These are phyloP conservation scores for Melanotaenia maccullochi DNA, from an alignment of 2,797 vertebrate genomes.

Conservation along the genomic window DNA sequence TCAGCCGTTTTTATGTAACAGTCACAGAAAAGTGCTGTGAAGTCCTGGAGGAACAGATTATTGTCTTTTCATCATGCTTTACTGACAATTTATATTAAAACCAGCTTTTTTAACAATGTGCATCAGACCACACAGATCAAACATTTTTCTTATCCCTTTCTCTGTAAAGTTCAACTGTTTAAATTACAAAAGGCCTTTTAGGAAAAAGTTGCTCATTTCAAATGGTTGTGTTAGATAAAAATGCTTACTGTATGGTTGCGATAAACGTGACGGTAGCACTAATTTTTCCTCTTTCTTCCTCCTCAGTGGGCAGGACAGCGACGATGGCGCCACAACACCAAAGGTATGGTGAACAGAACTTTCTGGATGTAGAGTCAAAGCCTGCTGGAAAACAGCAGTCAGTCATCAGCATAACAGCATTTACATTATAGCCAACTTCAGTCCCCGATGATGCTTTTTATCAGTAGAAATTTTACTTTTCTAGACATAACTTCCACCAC, in stretches of 20 bases:
- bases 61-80: too few species aligned
- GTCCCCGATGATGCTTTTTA: not conserved
- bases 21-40: too few species aligned
- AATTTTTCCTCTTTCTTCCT: not conserved
- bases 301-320: constrained; percentile 85
- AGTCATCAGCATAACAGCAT: constrained; percentile 13
- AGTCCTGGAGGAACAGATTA: too few species aligned
- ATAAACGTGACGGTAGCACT: not conserved
- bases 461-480: too few species aligned
- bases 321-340: constrained; percentile 79
- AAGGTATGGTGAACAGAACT: constrained; percentile 76
- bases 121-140: not conserved
- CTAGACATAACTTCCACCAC: too few species aligned
- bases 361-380: not conserved
- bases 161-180: not conserved
- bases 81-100: too few species aligned
- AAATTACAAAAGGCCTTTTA: not conserved
- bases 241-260: not conserved
- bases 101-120: not conserved
- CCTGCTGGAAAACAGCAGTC: not conserved
- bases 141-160: too few species aligned
- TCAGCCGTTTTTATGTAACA: too few species aligned
- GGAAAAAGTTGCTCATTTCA: not conserved
- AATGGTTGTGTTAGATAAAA: not conserved
- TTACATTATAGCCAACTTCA: not conserved